Percentiles rank a stretch among this genome's conserved stretches.
Conservation (phyloP, 2,113 vertebrate species). For the Pica pica region DNA sequence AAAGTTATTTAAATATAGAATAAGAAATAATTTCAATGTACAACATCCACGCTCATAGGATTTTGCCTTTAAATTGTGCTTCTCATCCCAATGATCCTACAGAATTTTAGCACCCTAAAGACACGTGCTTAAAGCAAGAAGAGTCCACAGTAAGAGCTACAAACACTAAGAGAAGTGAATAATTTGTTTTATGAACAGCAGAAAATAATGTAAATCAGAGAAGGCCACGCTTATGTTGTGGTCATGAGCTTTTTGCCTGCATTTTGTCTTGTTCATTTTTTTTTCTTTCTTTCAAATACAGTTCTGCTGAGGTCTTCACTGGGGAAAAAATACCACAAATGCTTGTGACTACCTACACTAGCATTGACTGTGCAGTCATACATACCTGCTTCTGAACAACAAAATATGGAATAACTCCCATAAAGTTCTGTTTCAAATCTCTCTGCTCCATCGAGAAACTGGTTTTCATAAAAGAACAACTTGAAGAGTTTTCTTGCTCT, state of each 20-base stretch:
- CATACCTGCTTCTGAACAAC: background rate
- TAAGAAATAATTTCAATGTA: background rate
- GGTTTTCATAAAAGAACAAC: background rate
- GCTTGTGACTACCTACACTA: background rate
- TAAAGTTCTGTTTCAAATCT: background rate
- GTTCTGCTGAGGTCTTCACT: background rate
- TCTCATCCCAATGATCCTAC: background rate
- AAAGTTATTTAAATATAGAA: background rate
- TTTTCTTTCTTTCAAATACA: background rate
- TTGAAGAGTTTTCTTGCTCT: background rate
- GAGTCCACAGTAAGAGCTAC: background rate
- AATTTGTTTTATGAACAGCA: background rate
- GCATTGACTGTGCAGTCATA: background rate
- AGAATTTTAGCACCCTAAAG: background rate
- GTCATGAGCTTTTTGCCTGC: accelerated
- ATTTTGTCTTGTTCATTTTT: background rate
- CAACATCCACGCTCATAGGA: background rate
- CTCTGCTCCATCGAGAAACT: background rate
- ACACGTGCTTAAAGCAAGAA: background rate
- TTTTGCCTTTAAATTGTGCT: background rate
- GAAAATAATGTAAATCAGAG: background rate
- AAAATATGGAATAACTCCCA: background rate
- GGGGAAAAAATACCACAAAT: background rate
- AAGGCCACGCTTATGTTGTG: background rate
- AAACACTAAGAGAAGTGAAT: background rate